Base-by-base conservation (phyloP, 2,888 invertebrate genomes). In the Cylloceria caligata region DNA sequence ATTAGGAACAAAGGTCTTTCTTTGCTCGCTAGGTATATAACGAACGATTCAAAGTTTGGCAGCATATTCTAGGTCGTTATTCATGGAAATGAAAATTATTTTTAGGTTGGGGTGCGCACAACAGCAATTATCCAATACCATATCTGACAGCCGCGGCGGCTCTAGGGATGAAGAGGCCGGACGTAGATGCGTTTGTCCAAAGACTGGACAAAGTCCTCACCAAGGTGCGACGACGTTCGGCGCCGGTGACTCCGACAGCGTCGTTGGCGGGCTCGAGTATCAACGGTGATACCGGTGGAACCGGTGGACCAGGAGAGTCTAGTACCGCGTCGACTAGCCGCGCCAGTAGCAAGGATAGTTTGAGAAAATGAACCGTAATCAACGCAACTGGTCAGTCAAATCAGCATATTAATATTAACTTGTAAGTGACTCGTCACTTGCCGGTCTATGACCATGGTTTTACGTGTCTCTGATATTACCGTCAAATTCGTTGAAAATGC, bases 111-210 rank as follows among this genome's bases (percentile, higher is more conserved):
- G 96, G 96, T 64, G 94, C 96, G 9, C 96, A 97, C 91, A 93
- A 94, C 84, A 93, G 94, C 86, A 92, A 93, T 84, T 95, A 94
- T 86, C 94, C 94, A 11, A 92, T 93, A 80, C 94, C 96, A 1
- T 97, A 97, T 90, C 93, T 97, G 84, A 97, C 97, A 3, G 96
- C 95, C 67, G 96, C 97, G 16, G 96, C 96, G 2, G 94, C 95
- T 5, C 92, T 97, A 45, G 97, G 97, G 3, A 94, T 96, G 91
- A 94, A 94, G 60, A 93, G 93, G 84, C 88, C 91, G 2, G 97
- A 97, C 88, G 94, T 97, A n/a, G 95, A 96, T 89, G 90, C 93
- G 24, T 96, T 97, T 90, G 93, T 96, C 64, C 94, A 94, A 84
- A 94, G 96, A 87, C 92, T 97, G 64, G 94, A 95, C 77, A 95